Evolutionary conservation across 2,888 invertebrate species (phyloP), one percentile per base, ranked within the genome.

Genomic region (Acleris emargana): DNA sequence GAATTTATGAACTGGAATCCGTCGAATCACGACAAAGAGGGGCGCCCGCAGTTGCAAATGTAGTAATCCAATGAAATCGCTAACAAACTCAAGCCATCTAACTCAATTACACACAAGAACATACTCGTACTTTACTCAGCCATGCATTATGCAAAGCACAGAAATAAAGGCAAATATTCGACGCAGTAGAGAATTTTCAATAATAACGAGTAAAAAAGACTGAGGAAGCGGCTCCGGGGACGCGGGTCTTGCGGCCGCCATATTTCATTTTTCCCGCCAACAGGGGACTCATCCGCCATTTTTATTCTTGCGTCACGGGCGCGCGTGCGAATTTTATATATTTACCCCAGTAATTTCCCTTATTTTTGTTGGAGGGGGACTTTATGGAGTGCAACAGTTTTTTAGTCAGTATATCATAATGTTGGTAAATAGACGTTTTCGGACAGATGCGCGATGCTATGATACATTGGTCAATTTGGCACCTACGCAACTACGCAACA

Each of bases 211-310:
- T 68, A 68, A 68, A 71, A 71, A 71, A 69, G 50, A 55, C 25
- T 17, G 47, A 49, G 62, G 38, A 28, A 18, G 57, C 62, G 50
- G 63, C 64, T 45, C 61, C 58, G 32, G 59, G 70, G 58, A 68
- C 69, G 69, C 68, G 69, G 71, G 75, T 74, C 72, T 80, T 79
- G 80, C 78, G 82, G 79, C 81, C 69, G 80, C 83, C 81, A 86
- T 86, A 84, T 86, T 87, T 87, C 83, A 87, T 87, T 82, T 84
- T 83, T 77, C 80, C 81, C 82, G 80, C 79, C 79, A 78, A 75
- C 80, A 77, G 73, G 81, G 78, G 77, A 78, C 69, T 73, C 76
- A 77, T 80, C 78, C 81, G 80, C 84, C 81, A 81, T 86, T 84
- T 85, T 83, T 78, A 76, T 81, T 80, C 75, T 78, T 76, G 75